Conservation (phyloP, 2,888 invertebrate genomes). For the Pandemis cinnamomeana region DNA sequence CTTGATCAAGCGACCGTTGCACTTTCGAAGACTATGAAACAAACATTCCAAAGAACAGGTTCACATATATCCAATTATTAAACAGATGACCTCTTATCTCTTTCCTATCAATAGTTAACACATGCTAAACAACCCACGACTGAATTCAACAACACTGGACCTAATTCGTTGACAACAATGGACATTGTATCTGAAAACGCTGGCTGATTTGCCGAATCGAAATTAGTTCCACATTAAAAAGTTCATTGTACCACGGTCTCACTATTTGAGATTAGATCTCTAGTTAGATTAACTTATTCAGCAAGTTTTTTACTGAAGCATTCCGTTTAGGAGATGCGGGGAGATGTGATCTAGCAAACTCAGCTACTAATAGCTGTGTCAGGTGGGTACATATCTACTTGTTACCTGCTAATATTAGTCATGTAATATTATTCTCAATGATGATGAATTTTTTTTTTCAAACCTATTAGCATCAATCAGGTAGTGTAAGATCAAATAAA, state of each 20-base stretch:
- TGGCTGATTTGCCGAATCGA: constrained; percentile 48
- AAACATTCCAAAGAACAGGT: constrained; percentile 22
- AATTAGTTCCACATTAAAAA: constrained; percentile 48
- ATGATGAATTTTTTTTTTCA: not conserved
- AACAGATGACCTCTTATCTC: constrained; percentile 20
- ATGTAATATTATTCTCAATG: not conserved
- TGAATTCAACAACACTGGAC: constrained; percentile 52
- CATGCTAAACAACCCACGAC: constrained; percentile 31
- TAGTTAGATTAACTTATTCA: constrained; percentile 44
- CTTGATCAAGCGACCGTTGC: constrained; percentile 9
- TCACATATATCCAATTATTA: constrained; percentile 9
- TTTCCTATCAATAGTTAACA: constrained; percentile 19
- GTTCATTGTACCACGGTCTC: constrained; percentile 52
- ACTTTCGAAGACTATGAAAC: constrained; percentile 3
- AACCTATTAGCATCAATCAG: not conserved
- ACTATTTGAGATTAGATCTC: constrained; percentile 42
- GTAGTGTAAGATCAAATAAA: not conserved
- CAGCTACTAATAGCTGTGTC: constrained; percentile 1
- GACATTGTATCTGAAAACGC: constrained; percentile 49
- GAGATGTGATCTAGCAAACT: constrained; percentile 26
- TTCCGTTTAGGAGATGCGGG: constrained; percentile 17
- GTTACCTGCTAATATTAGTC: not conserved
- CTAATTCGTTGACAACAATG: constrained; percentile 55
- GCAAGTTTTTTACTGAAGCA: constrained; percentile 30
- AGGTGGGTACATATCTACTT: not conserved